Evolutionary conservation across 2,113 vertebrate genomes (phyloP).

Genomic region (Semicossyphus pulcher): DNA sequence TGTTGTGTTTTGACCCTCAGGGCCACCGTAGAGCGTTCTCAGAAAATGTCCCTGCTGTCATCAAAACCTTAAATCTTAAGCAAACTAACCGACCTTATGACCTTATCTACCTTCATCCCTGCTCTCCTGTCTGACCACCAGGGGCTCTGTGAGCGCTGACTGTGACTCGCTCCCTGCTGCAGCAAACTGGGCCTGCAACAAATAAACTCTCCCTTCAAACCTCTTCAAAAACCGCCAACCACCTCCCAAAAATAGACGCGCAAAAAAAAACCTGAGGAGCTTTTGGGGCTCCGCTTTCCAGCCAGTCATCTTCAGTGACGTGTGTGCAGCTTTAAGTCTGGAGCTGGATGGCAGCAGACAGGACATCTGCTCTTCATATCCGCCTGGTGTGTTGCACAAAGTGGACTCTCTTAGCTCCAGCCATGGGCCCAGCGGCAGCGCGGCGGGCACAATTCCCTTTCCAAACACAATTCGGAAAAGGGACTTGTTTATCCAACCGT

Average conservation of each 20-base stretch:
- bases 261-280: background rate
- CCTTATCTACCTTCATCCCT: background rate
- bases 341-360: conserved; percentile 71
- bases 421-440: conserved; percentile 64
- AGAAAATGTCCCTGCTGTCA: too few relatives aligned
- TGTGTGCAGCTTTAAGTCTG: conserved; percentile 49
- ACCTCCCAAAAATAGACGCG: conserved; percentile 47
- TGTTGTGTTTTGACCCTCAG: too few relatives aligned
- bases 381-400: conserved; percentile 76
- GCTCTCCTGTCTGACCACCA: conserved; percentile 26
- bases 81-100: too few relatives aligned
- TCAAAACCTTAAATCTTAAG: too few relatives aligned
- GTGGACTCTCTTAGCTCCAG: conserved; percentile 73
- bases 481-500: conserved; percentile 77
- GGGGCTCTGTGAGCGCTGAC: conserved; percentile 28
- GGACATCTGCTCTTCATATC: conserved; percentile 85
- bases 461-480: conserved; percentile 80
- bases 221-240: conserved; percentile 46
- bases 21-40: too few relatives aligned
- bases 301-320: conserved; percentile 59
- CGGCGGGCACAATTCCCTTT: conserved; percentile 72
- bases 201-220: conserved; percentile 54
- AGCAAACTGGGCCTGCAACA: conserved; percentile 52
- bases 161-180: too few relatives aligned
- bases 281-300: conserved; percentile 50